phyloP scores from a whole-genome alignment of 53 echinoderm and acorn worm species.

The Antedon mediterranea region DNA sequence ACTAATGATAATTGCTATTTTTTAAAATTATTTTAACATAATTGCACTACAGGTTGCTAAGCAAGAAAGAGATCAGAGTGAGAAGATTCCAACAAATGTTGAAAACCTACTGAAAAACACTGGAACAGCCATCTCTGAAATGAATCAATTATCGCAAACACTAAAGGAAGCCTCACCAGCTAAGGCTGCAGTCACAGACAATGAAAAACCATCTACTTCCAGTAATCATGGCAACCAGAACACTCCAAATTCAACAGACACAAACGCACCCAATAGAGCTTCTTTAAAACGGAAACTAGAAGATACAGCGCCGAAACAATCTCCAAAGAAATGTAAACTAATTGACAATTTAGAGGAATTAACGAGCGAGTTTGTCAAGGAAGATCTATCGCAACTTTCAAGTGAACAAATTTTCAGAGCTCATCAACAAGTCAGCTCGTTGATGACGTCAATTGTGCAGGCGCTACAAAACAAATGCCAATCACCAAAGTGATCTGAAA shows the following conservation, averaged over 20 bases:
- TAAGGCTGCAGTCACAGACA: background rate
- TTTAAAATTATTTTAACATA: no score
- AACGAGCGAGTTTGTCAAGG: conserved; percentile 35
- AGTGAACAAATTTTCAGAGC: conserved; percentile 62
- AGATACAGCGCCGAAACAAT: background rate
- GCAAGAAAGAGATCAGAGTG: no score
- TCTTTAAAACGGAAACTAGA: conserved; percentile 2
- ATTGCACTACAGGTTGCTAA: no score
- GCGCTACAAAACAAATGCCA: conserved; percentile 69
- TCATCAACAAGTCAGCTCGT: conserved; percentile 60
- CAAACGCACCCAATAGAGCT: conserved; percentile 9
- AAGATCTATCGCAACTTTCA: conserved; percentile 33
- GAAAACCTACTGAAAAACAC: background rate
- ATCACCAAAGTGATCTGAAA: conserved; percentile 32
- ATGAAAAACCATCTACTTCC: background rate
- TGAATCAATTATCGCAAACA: background rate
- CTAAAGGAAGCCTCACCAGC: background rate
- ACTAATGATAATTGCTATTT: no score
- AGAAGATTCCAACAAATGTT: background rate
- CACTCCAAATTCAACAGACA: background rate
- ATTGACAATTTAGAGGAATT: conserved; percentile 39
- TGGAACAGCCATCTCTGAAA: background rate
- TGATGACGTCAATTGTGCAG: conserved; percentile 71
- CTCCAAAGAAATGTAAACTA: conserved; percentile 31
- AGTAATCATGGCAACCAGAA: background rate